Conservation (phyloP, 2,797 vertebrate species). For the Chelidonichthys spinosus region DNA sequence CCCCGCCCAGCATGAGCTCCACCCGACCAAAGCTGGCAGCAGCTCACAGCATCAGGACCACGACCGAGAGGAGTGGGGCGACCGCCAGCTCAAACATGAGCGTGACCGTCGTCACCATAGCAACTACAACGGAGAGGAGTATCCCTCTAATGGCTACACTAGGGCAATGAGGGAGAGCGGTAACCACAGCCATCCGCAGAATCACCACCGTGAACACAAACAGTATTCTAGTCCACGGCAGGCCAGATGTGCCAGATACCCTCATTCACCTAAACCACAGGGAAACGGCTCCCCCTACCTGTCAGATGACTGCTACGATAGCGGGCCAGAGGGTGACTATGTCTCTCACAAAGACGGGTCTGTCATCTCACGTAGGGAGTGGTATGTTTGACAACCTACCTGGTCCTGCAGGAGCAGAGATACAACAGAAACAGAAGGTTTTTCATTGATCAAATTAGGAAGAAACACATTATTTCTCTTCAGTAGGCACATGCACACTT, state of each 20-base stretch:
- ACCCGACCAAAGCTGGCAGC: conserved; percentile 83
- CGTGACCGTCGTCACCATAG: conserved; percentile 78
- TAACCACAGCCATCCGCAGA: conserved; percentile 67
- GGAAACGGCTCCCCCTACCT: conserved; percentile 89
- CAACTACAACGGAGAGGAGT: conserved; percentile 73
- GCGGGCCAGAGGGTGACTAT: conserved; percentile 92
- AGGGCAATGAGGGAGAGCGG: conserved; percentile 86
- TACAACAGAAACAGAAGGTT: conserved; percentile 32
- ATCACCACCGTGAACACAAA: conserved; percentile 64
- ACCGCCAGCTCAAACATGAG: conserved; percentile 85
- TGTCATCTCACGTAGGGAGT: conserved; percentile 98
- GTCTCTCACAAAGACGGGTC: conserved; percentile 98
- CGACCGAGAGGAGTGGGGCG: conserved; percentile 89
- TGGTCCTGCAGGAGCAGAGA: conserved; percentile 43
- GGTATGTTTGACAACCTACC: conserved; percentile 89
- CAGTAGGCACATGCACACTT: conserved; percentile 46
- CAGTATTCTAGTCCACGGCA: conserved; percentile 79
- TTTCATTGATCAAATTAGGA: conserved; percentile 46
- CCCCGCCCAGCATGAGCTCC: conserved; percentile 90
- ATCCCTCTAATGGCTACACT: conserved; percentile 88
- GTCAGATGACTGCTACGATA: conserved; percentile 91
- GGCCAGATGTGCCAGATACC: conserved; percentile 68
- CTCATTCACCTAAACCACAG: conserved; percentile 67
- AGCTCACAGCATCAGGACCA: conserved; percentile 88
- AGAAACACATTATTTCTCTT: conserved; percentile 38